Conservation (phyloP, 2,113 vertebrate species). For the Mobula birostris region DNA sequence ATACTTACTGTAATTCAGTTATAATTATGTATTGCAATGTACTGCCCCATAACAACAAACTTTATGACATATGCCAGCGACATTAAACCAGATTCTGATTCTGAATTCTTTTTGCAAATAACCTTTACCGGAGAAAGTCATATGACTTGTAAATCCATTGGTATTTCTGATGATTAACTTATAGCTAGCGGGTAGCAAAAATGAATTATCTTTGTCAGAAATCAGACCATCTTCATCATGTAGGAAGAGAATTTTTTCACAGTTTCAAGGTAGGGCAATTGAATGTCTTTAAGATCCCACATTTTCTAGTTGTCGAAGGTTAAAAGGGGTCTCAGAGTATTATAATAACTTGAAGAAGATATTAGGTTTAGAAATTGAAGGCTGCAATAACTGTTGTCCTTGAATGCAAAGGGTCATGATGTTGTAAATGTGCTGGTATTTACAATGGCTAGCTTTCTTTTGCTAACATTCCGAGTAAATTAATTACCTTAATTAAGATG, state of each 20-base stretch:
- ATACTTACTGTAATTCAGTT: no score
- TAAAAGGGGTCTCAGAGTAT: conserved; percentile 35
- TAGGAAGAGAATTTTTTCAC: neutral
- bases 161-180: conserved; percentile 8
- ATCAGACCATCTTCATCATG: neutral
- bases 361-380: conserved; percentile 30
- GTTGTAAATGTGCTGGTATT: conserved; percentile 21
- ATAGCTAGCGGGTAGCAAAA: neutral
- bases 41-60: no score
- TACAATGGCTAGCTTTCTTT: neutral
- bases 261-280: conserved; percentile 2
- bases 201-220: neutral
- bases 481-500: conserved; percentile 28
- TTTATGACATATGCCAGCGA: no score
- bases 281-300: neutral
- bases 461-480: neutral
- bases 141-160: neutral
- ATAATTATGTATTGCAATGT: no score
- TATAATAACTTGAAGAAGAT: conserved; percentile 23
- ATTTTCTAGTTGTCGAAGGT: conserved; percentile 25
- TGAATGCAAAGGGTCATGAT: conserved; percentile 21
- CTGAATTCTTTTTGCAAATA: neutral
- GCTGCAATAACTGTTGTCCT: conserved; percentile 37
- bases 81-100: no score
- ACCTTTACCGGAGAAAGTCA: neutral